Evolutionary conservation across 2,797 vertebrate genomes (phyloP).

Genomic region (Pempheris klunzingeri): DNA sequence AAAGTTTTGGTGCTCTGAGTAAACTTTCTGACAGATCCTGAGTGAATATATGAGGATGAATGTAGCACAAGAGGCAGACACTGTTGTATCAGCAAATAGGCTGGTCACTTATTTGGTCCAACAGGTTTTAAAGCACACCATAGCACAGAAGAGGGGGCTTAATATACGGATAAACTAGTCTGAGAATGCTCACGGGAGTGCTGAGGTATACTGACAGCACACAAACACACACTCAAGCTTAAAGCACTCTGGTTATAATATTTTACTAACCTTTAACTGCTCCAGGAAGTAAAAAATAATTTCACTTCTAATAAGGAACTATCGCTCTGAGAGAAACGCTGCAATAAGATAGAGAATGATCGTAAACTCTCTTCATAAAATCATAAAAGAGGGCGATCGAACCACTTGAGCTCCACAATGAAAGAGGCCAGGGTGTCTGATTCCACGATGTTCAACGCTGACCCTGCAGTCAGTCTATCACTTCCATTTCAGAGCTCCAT

Average conservation of each 20-base stretch:
- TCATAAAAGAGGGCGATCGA: constrained; percentile 70
- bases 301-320: constrained; percentile 71
- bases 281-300: constrained; percentile 75
- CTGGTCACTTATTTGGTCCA: constrained; percentile 57
- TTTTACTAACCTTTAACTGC: constrained; percentile 77
- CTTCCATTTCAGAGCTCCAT: constrained; percentile 69
- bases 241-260: constrained; percentile 59
- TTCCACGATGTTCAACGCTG: constrained; percentile 48
- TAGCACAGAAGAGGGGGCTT: constrained; percentile 42
- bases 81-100: constrained; percentile 59
- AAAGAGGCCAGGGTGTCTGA: constrained; percentile 48
- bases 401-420: constrained; percentile 59
- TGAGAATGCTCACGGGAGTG: constrained; percentile 45
- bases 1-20: constrained; percentile 51
- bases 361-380: constrained; percentile 78
- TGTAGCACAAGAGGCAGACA: constrained; percentile 45
- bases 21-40: constrained; percentile 55
- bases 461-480: constrained; percentile 64
- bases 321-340: constrained; percentile 66
- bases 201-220: constrained; percentile 41
- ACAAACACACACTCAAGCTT: constrained; percentile 36
- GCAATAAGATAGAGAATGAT: constrained; percentile 68
- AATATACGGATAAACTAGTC: constrained; percentile 59
- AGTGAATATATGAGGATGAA: constrained; percentile 64
- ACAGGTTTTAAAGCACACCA: constrained; percentile 63